These are phyloP conservation scores for Ennomos erosarius DNA, from an alignment of 2,888 invertebrate species.

Conservation along the genomic window DNA sequence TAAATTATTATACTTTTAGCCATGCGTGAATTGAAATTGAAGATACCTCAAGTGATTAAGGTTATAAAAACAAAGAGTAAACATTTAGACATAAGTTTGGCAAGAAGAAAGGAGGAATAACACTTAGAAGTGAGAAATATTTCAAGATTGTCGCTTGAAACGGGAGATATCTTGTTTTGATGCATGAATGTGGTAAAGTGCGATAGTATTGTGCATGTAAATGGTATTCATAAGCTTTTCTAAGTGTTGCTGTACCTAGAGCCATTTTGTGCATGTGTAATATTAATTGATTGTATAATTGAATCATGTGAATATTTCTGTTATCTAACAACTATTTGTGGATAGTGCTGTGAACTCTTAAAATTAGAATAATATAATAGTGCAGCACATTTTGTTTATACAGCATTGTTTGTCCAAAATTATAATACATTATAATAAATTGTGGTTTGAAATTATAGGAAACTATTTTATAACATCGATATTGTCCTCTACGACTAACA, in stretches of 20 bases:
- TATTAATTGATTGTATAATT: not conserved
- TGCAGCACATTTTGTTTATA: slow-evolving; percentile 24
- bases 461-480: slow-evolving; percentile 43
- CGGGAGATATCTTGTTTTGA: slow-evolving; percentile 61
- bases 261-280: slow-evolving; percentile 75
- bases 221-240: slow-evolving; percentile 62
- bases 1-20: slow-evolving; percentile 70
- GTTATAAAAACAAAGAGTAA: slow-evolving; percentile 66
- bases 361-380: not conserved
- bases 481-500: slow-evolving; percentile 59
- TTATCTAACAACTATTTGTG: slow-evolving; percentile 4
- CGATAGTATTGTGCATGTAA: slow-evolving; percentile 67
- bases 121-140: slow-evolving; percentile 60
- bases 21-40: slow-evolving; percentile 73
- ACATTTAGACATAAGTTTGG: slow-evolving; percentile 63
- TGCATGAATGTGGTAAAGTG: slow-evolving; percentile 72
- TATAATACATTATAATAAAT: not conserved
- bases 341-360: slow-evolving; percentile 29
- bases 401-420: slow-evolving; percentile 25
- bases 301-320: not conserved
- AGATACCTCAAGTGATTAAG: slow-evolving; percentile 62
- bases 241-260: slow-evolving; percentile 62
- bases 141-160: slow-evolving; percentile 61
- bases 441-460: slow-evolving; percentile 5
- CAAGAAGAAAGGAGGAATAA: slow-evolving; percentile 64